These are phyloP conservation scores for Spialia ferax DNA, from an alignment of 2,888 invertebrate species.

Conservation along the genomic window DNA sequence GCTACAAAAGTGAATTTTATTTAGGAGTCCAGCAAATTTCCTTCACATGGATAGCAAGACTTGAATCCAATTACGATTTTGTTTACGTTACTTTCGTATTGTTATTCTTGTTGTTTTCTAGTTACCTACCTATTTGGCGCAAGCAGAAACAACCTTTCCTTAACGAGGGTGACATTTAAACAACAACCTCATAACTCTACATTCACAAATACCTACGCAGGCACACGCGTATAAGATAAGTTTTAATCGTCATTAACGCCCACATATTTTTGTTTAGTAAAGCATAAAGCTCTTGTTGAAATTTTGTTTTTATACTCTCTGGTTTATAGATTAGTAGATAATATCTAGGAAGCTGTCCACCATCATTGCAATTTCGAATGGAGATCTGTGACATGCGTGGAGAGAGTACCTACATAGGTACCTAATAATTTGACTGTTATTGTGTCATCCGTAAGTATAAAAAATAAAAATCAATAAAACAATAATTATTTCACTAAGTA, in stretches of 20 bases:
- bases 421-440: no score
- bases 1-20: neutral
- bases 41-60: neutral
- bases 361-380: no score
- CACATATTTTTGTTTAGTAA: neutral
- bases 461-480: no score
- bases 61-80: conserved; percentile 2
- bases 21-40: neutral
- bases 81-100: conserved; percentile 29
- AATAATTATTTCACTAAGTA: no score
- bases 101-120: conserved; percentile 22
- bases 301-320: no score
- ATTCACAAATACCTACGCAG: conserved; percentile 43
- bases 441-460: no score
- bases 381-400: no score
- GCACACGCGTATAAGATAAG: conserved; percentile 49
- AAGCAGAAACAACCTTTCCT: conserved; percentile 50
- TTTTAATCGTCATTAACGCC: neutral
- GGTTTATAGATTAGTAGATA: no score
- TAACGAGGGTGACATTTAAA: conserved; percentile 71
- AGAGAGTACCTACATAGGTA: no score
- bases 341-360: no score
- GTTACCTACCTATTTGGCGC: conserved; percentile 34
- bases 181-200: conserved; percentile 53
- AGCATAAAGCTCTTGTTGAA: neutral